phyloP scores from a whole-genome alignment of 2,797 vertebrate species.

The Sebastes oblongus region DNA sequence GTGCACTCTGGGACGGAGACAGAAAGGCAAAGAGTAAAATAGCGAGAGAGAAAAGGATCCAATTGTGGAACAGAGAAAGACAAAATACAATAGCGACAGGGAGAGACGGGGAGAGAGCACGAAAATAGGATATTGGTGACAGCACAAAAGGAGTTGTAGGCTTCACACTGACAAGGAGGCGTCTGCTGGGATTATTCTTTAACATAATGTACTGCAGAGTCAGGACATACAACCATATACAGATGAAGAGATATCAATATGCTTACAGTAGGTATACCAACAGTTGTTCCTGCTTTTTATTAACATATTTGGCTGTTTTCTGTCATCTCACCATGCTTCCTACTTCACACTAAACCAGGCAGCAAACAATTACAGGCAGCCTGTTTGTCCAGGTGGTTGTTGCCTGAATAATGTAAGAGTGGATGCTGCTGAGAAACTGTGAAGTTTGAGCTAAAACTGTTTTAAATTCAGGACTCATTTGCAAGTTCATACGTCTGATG shows the following conservation, averaged over 20 bases:
- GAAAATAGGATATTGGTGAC: constrained; percentile 44
- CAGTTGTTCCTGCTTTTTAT: constrained; percentile 3
- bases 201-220: constrained; percentile 62
- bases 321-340: neutral
- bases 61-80: constrained; percentile 62
- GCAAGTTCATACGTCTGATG: neutral
- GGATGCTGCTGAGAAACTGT: neutral
- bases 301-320: neutral
- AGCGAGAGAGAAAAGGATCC: constrained; percentile 54
- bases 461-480: constrained; percentile 22
- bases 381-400: constrained; percentile 7
- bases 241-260: constrained; percentile 62
- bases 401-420: constrained; percentile 6
- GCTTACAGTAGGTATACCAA: constrained; percentile 69
- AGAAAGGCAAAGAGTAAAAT: constrained; percentile 49
- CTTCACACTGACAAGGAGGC: constrained; percentile 25
- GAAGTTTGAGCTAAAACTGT: neutral
- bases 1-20: constrained; percentile 51
- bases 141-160: constrained; percentile 34
- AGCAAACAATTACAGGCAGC: neutral
- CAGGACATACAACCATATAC: constrained; percentile 62
- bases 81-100: constrained; percentile 69
- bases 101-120: constrained; percentile 54
- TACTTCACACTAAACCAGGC: neutral
- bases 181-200: constrained; percentile 21